Base-by-base conservation (phyloP, 2,888 invertebrate genomes). In the Stenolophus ochropezus region DNA sequence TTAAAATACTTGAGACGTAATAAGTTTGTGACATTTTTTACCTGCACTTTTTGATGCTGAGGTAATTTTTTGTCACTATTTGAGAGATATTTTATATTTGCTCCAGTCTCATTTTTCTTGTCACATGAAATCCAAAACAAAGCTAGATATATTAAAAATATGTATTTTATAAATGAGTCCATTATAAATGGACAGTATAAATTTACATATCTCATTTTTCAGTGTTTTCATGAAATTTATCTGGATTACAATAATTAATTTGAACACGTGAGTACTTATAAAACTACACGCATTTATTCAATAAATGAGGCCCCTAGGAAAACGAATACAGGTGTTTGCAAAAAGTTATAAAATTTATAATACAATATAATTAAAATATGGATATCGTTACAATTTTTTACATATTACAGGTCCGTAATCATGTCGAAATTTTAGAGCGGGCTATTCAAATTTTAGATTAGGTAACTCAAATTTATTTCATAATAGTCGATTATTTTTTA, bases 131-230 rank as follows among this genome's bases (percentile, higher is more conserved):
- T 20, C 8, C 21, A 8, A 56, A 56, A 56, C 56, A 56, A 56
- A 56, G 56, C 56, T 11, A 14, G 11, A 18, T 18, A 56, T 56
- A 20, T 11, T 20, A 56, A 56, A 56, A 56, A 18, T 51, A 51
- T 51, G 51, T 51, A 16, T 21, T 56, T 56, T 20, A 21, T 18
- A 56, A 56, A 56, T 56, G 56, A 56, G 56, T 56, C 56, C 56
- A 56, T 56, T 56, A 56, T 18, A 56, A 56, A 56, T 56, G 56
- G 21, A 56, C 56, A 56, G 56, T 56, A 20, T 21, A 56, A 56
- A 56, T 20, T 20, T 56, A 20, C 56, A 56, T 56, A 56, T 20
- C 11, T 56, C 56, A 56, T 56, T 56, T 20, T 56, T 56, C 56
- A 56, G 56, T 56, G 11, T 56, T 56, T 56, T 21, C 56, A 21